These are phyloP conservation scores for Periophthalmus modestus DNA, from an alignment of 2,113 vertebrate genomes.

Conservation along the genomic window DNA sequence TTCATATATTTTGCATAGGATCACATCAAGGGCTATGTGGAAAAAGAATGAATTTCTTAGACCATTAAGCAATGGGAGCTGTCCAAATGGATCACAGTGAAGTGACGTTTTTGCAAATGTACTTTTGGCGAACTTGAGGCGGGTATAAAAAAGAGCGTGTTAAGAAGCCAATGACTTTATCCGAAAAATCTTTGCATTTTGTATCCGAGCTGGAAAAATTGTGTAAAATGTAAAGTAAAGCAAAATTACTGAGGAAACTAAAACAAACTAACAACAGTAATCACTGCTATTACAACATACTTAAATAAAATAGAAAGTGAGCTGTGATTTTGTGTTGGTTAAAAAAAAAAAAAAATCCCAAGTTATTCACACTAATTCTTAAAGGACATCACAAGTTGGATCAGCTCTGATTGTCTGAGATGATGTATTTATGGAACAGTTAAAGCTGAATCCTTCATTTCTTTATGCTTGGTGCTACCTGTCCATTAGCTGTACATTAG, in stretches of 20 bases:
- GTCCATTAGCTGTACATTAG: slow-evolving; percentile 56
- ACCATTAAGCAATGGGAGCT: slow-evolving; percentile 71
- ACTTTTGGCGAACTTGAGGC: slow-evolving; percentile 65
- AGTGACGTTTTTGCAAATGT: slow-evolving; percentile 68
- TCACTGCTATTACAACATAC: too few relatives aligned
- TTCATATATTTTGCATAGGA: slow-evolving; percentile 76
- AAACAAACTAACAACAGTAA: background rate
- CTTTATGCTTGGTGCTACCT: slow-evolving; percentile 64
- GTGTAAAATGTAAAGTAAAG: too few relatives aligned
- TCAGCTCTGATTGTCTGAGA: background rate
- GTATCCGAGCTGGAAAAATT: background rate
- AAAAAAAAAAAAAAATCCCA: too few relatives aligned
- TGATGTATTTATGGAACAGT: slow-evolving; percentile 22
- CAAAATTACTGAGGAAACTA: background rate
- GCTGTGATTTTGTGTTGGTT: too few relatives aligned
- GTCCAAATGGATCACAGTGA: slow-evolving; percentile 68
- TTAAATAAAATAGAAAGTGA: too few relatives aligned
- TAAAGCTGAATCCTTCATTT: slow-evolving; percentile 66
- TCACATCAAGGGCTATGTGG: slow-evolving; percentile 64
- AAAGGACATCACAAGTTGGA: background rate
- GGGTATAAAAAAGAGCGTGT: slow-evolving; percentile 39
- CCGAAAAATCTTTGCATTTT: background rate
- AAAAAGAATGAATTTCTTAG: slow-evolving; percentile 72
- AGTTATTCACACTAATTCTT: background rate
- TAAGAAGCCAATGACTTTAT: background rate